Percentiles rank a stretch among this genome's conserved stretches.
Conservation (phyloP, 2,113 vertebrate species). For the Brachyistius frenatus region DNA sequence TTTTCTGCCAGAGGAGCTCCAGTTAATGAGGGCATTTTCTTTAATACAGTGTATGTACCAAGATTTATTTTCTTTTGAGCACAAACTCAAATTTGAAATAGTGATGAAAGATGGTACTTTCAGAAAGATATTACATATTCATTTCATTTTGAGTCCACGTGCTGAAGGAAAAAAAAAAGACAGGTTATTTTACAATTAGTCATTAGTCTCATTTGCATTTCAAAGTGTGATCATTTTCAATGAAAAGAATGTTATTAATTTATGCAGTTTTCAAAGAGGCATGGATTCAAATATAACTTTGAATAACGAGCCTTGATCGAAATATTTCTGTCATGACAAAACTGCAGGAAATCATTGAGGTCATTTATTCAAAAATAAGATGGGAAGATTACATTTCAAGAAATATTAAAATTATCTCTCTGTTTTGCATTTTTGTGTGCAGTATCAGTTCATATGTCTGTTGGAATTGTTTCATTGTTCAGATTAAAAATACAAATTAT, state of each 20-base stretch:
- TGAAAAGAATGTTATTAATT: constrained; percentile 13
- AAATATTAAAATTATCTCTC: constrained; percentile 11
- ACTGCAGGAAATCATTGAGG: constrained; percentile 3
- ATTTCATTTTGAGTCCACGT: constrained; percentile 43
- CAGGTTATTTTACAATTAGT: constrained; percentile 44
- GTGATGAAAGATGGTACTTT: not conserved
- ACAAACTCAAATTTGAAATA: not conserved
- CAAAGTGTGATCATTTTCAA: constrained; percentile 47
- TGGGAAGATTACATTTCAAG: constrained; percentile 16
- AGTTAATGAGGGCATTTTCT: constrained; percentile 18
- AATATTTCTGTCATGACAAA: constrained; percentile 34
- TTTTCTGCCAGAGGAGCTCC: constrained; percentile 2
- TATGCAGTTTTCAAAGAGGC: constrained; percentile 25
- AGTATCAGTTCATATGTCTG: not conserved
- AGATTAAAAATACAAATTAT: constrained; percentile 3
- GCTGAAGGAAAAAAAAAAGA: not conserved
- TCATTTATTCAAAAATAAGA: constrained; percentile 14
- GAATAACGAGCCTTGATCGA: constrained; percentile 43
- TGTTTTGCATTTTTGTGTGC: constrained; percentile 6
- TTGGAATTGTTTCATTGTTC: constrained; percentile 11
- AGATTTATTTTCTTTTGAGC: constrained; percentile 9
- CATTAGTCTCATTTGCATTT: constrained; percentile 62
- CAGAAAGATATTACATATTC: constrained; percentile 9
- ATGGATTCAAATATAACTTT: constrained; percentile 26
- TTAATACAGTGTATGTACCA: constrained; percentile 34